Base-by-base conservation (phyloP, 2,888 invertebrate genomes). In the Diloba caeruleocephala region DNA sequence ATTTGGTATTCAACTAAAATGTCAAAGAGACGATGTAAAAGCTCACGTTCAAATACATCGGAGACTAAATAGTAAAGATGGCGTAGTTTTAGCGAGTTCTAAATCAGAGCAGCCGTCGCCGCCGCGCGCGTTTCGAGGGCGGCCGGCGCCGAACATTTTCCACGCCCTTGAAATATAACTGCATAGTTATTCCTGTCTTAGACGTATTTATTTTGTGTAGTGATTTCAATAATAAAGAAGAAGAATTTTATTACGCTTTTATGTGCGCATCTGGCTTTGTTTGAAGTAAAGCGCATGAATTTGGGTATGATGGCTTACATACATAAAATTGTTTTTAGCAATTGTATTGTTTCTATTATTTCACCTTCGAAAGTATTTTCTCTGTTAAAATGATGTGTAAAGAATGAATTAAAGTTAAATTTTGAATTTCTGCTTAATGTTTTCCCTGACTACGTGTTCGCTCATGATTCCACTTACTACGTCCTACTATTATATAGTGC, bases 21-120 rank as follows among this genome's bases (percentile, higher is more conserved):
- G 60, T 62, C 71, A 69, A 63, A 57, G 49, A 64, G 53, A 57
- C 56, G 52, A 63, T 43, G 48, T 52, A 60, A 65, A 74, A 69
- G 46, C 64, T 55, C 49, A 45, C 59, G 61, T 49, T 64, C 54
- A 64, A 64, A 65, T 52, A 63, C 39, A 62, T 55, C 46, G 61
- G 57, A 39, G 48, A 50, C 25, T 58, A 69, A 64, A 63, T 66
- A 63, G 75, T 74, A 73, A 67, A 69, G 72, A 68, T 57, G 61
- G 63, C 58, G 76, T 78, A 78, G 71, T 81, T 76, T 76, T 77
- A 80, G 77, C 74, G 68, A 65, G 75, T 74, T 74, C 73, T 78
- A 81, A 82, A 82, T 81, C 66, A 51, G 64, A 74, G 76, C 65
- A 72, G 76, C 55, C 69, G 41, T 53, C 69, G 58, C 71, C 67